These are phyloP conservation scores for Numenius phaeopus DNA, from an alignment of 2,797 vertebrate genomes.

Conservation along the genomic window DNA sequence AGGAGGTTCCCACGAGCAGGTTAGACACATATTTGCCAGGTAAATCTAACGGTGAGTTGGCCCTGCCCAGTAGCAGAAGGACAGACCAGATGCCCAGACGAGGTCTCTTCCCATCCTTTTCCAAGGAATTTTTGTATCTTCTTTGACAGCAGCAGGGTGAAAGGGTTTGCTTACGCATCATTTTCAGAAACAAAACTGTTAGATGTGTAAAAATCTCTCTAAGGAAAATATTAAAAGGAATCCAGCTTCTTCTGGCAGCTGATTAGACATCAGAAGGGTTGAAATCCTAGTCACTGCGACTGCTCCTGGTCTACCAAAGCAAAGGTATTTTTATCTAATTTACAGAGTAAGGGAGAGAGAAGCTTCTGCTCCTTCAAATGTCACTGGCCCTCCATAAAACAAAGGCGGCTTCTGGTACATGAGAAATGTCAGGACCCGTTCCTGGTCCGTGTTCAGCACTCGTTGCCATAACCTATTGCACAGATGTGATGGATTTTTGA, in stretches of 20 bases:
- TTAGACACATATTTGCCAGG: not conserved
- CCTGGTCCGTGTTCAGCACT: not conserved
- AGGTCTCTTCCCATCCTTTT: not conserved
- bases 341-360: not conserved
- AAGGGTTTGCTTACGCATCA: not conserved
- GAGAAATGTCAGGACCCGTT: not conserved
- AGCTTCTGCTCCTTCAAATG: not conserved
- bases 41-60: not conserved
- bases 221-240: constrained; percentile 20
- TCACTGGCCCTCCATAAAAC: not conserved
- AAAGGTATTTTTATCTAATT: not conserved
- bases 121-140: not conserved
- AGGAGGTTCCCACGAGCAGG: not conserved
- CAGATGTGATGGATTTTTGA: constrained; percentile 46
- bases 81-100: not conserved
- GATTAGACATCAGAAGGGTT: not conserved
- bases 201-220: not conserved
- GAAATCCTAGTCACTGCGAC: not conserved
- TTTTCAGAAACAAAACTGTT: not conserved
- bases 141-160: not conserved
- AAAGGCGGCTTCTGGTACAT: not conserved
- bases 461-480: not conserved
- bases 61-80: not conserved
- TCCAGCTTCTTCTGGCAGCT: not conserved
- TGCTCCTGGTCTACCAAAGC: not conserved